phyloP scores from a whole-genome alignment of 2,113 vertebrate species.

The Urocynchramus pylzowi region DNA sequence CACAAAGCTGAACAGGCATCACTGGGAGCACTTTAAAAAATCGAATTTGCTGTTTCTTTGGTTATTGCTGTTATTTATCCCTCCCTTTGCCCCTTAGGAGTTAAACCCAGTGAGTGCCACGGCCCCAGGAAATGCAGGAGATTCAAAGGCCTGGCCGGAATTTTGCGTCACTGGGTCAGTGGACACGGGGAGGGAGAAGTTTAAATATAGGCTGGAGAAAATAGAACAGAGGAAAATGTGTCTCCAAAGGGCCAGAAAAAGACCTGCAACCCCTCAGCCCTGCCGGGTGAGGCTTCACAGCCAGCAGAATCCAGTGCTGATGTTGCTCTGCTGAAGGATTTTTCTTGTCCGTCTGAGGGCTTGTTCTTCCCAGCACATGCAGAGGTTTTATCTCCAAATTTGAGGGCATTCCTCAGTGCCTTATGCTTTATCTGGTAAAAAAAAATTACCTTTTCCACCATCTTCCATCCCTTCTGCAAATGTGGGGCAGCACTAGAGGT shows the following conservation, averaged over 20 bases:
- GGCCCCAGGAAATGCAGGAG: neutral
- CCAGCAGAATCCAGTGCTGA: fast-evolving
- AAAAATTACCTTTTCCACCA: neutral
- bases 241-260: slow-evolving; percentile 2
- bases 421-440: neutral
- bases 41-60: neutral
- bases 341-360: neutral
- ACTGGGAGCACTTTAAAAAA: neutral
- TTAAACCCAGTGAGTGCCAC: neutral
- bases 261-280: neutral
- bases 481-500: neutral
- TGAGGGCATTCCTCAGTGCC: fast-evolving
- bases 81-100: neutral
- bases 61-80: neutral
- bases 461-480: neutral
- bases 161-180: neutral
- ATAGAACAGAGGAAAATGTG: neutral
- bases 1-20: fast-evolving
- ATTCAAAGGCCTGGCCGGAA: neutral
- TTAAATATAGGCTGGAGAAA: slow-evolving; percentile 49
- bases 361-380: neutral
- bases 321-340: neutral
- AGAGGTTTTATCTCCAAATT: neutral
- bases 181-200: neutral
- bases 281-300: neutral